Evolutionary conservation across 2,797 vertebrate genomes (phyloP), one percentile per base, ranked within the genome.

Genomic region (Poecile montanus): DNA sequence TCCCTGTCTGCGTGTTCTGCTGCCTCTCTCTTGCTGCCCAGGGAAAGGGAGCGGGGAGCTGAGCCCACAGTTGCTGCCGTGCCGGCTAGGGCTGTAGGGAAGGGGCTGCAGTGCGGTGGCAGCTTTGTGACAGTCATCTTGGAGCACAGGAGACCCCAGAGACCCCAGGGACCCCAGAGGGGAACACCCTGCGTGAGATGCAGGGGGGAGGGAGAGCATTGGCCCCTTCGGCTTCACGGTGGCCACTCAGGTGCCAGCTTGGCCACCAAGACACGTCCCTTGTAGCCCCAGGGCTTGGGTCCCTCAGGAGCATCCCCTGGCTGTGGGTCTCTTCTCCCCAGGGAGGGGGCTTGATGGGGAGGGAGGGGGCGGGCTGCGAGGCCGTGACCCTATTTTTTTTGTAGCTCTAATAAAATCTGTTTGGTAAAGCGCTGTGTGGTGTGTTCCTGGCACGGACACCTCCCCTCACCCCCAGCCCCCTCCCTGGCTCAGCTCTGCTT

Each of bases 361-460:
- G 44, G 61, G 54, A 36, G 47, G 47, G 54, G 76, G 62, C 0
- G 91, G 91, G 75, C 87, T 91, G 78, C 25, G 60, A 89, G 85
- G 89, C 93, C 11, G 73, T 94, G 94, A 90, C 93, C 84, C 58
- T 97, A 97, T 97, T 97, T 97, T 97, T 98, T 98, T 97, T 97
- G 96, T 97, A 98, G 98, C 92, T 97, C 96, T 97, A 98, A 98
- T 98, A 98, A 98, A 98, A 97, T 98, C 95, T 96, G 97, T 96
- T 98, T 98, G 98, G 97, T 98, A 97, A 97, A 97, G 95, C 88
- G 94, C 96, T 97, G 97, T 98, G 97, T 96, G 97, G 97, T 98
- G 97, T 95, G 96, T 97, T 96, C 94, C 94, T 97, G 94, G 94
- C 95, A 91, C 92, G 42, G 91, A 96, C 94, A 96, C 95, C 57